phyloP scores from a whole-genome alignment of 2,113 vertebrate genomes.

The Eubucco bourcierii region DNA sequence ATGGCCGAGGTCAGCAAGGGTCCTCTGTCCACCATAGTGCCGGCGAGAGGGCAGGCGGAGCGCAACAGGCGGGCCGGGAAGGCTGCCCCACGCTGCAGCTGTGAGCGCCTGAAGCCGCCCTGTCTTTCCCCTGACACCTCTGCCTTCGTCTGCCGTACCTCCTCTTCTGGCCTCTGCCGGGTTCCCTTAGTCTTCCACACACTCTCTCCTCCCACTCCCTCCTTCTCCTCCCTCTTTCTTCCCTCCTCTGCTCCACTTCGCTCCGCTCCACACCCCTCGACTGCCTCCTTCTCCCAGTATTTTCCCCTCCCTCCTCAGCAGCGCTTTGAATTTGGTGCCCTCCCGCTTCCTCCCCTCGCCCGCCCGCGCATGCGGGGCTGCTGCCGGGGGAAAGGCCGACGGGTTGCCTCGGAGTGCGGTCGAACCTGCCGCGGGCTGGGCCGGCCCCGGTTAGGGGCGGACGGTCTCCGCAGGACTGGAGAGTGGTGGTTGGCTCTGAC shows the following conservation, averaged over 20 bases:
- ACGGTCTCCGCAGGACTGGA: background rate
- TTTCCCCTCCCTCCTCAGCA: slow-evolving; percentile 20
- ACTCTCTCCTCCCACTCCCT: background rate
- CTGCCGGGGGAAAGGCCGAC: background rate
- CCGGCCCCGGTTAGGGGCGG: background rate
- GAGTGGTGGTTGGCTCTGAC: accelerated
- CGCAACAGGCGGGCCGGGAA: background rate
- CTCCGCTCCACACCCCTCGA: background rate
- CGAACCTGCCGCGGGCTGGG: background rate
- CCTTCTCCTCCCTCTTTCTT: background rate
- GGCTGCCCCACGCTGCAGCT: background rate
- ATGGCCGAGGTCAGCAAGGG: slow-evolving; percentile 95
- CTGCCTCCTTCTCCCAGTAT: background rate
- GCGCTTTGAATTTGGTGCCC: slow-evolving; percentile 23
- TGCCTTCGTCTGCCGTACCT: background rate
- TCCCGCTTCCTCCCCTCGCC: background rate
- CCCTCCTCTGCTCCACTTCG: background rate
- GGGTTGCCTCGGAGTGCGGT: background rate
- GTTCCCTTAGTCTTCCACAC: background rate
- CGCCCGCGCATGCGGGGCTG: slow-evolving; percentile 11
- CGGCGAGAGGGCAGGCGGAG: background rate
- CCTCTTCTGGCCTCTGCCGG: background rate
- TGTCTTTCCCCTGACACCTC: background rate
- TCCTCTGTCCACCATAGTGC: slow-evolving; percentile 95
- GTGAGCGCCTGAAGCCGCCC: background rate